A percentile compares a stretch with the other conserved stretches of the same genome.
These are phyloP conservation scores for Pogonomyrmex californicus DNA, from an alignment of 1,140 invertebrate species.

Conservation along the genomic window DNA sequence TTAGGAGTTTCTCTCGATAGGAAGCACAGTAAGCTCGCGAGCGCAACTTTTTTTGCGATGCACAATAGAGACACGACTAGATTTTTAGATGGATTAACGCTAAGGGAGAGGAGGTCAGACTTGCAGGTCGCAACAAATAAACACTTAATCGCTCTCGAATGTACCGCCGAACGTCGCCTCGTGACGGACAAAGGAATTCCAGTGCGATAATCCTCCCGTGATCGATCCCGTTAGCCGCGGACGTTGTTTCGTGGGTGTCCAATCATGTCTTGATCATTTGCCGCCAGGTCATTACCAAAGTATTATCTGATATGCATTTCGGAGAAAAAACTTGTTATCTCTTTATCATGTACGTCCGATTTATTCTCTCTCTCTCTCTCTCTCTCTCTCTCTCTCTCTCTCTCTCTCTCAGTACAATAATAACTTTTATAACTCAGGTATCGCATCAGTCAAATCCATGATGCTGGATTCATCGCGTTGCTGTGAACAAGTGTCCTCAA, in stretches of 20 bases:
- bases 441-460: slow-evolving; percentile 33
- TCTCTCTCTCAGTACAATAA: slow-evolving; percentile 71
- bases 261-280: slow-evolving; percentile 36
- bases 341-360: slow-evolving; percentile 41
- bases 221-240: neutral
- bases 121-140: neutral
- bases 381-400: neutral
- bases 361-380: neutral
- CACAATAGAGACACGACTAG: slow-evolving; percentile 52
- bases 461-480: slow-evolving; percentile 3
- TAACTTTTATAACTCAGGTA: slow-evolving; percentile 72
- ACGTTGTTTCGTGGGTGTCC: neutral
- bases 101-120: neutral
- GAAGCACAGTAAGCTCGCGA: slow-evolving; percentile 4
- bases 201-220: neutral
- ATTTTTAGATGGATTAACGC: slow-evolving; percentile 4
- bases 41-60: slow-evolving; percentile 1
- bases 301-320: slow-evolving; percentile 49
- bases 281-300: slow-evolving; percentile 45
- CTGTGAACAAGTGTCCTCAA: slow-evolving; percentile 20
- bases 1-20: slow-evolving; percentile 4
- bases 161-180: slow-evolving; percentile 1
- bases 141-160: slow-evolving; percentile 14
- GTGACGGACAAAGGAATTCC: neutral
- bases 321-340: slow-evolving; percentile 23